phyloP scores from a whole-genome alignment of 2,113 vertebrate genomes.

The Xiphorhynchus elegans region DNA sequence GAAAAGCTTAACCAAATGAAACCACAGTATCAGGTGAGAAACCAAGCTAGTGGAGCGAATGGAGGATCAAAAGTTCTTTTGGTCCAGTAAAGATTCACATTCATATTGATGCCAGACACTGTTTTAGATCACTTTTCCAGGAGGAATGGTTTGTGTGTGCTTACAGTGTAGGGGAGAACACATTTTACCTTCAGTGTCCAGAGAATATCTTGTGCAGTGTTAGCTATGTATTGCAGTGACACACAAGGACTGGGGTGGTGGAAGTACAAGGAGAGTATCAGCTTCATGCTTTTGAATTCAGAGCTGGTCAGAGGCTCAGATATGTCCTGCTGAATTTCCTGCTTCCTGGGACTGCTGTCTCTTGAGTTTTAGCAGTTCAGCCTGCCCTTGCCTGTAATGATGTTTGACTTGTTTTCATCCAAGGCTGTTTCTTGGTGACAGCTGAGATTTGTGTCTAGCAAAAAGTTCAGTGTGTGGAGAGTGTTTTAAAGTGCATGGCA shows the following conservation, averaged over 20 bases:
- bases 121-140: not conserved
- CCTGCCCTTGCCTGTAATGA: not conserved
- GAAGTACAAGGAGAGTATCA: not conserved
- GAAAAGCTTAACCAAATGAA: constrained; percentile 80
- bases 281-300: not conserved
- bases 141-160: not conserved
- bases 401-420: not conserved
- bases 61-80: not conserved
- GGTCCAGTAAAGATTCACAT: not conserved
- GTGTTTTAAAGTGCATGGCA: not conserved
- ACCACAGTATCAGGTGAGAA: constrained; percentile 82
- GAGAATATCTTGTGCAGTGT: rapidly evolving
- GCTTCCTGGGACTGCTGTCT: not conserved
- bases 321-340: not conserved
- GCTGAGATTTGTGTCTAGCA: not conserved
- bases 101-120: rapidly evolving
- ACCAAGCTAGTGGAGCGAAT: not conserved
- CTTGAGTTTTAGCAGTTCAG: not conserved
- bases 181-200: not conserved
- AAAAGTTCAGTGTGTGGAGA: not conserved
- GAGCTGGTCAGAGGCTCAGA: not conserved
- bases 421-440: not conserved
- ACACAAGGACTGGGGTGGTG: not conserved
- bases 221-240: not conserved
- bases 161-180: not conserved